Evolutionary conservation across 2,888 invertebrate genomes (phyloP).

Genomic region (Chloromyia formosa): DNA sequence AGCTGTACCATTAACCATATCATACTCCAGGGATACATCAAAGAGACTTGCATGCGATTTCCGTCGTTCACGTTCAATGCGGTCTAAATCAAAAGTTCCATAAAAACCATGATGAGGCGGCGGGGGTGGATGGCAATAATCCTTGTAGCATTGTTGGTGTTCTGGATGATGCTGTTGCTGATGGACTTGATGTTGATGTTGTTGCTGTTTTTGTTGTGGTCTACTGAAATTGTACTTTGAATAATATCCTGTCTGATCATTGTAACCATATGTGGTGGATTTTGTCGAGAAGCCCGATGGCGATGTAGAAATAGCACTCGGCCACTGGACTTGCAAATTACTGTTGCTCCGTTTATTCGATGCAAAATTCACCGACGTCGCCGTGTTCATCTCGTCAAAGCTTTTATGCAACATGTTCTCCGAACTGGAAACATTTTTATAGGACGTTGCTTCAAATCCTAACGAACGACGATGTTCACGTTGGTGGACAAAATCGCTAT

Average conservation of each 20-base stretch:
- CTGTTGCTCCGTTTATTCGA: slow-evolving; percentile 42
- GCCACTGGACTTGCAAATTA: slow-evolving; percentile 59
- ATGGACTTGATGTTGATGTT: not conserved
- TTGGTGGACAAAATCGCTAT: not conserved
- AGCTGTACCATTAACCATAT: slow-evolving; percentile 62
- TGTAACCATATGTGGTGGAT: slow-evolving; percentile 50
- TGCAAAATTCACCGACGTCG: slow-evolving; percentile 13
- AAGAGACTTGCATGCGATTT: slow-evolving; percentile 63
- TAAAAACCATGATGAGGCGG: slow-evolving; percentile 45
- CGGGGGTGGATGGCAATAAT: not conserved
- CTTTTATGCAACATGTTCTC: slow-evolving; percentile 41
- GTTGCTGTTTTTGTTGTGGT: slow-evolving; percentile 24
- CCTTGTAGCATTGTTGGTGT: slow-evolving; percentile 28
- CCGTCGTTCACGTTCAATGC: slow-evolving; percentile 62
- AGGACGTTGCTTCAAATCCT: slow-evolving; percentile 30
- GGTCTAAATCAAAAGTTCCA: slow-evolving; percentile 61
- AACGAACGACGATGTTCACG: slow-evolving; percentile 34
- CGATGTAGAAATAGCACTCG: slow-evolving; percentile 61
- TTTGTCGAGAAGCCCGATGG: slow-evolving; percentile 58
- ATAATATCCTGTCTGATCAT: slow-evolving; percentile 52
- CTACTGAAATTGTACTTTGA: slow-evolving; percentile 32
- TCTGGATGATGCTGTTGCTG: slow-evolving; percentile 11
- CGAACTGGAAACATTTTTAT: slow-evolving; percentile 36
- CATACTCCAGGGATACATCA: slow-evolving; percentile 54
- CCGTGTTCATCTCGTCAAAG: slow-evolving; percentile 34